Evolutionary conservation across 1,140 invertebrate genomes (phyloP).

Genomic region (Rhynchophorus ferrugineus): DNA sequence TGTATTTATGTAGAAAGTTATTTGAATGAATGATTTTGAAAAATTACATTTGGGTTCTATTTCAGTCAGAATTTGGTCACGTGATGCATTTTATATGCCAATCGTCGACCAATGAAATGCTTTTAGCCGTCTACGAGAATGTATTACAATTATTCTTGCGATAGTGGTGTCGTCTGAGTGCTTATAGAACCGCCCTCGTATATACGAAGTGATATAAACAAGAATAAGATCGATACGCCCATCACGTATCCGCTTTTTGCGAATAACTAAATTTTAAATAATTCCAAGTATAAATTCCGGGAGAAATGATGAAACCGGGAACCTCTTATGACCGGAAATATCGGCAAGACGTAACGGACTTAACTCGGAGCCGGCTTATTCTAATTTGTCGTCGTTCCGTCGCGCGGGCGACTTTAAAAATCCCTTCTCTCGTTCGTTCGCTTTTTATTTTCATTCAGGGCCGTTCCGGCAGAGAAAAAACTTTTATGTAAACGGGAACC

Average conservation of each 20-base stretch:
- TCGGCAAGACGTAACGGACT: background rate
- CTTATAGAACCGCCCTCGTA: no score
- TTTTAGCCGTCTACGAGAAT: no score
- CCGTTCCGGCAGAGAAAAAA: background rate
- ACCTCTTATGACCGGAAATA: background rate
- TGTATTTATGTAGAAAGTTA: no score
- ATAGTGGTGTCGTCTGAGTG: no score
- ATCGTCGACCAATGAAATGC: no score
- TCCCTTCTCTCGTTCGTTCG: background rate
- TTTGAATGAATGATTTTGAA: no score
- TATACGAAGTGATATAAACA: no score
- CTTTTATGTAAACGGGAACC: conserved; percentile 2
- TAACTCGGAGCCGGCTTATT: background rate
- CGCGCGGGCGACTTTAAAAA: no score
- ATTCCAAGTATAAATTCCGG: background rate
- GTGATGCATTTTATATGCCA: no score
- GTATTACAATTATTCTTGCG: no score
- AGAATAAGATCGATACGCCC: background rate
- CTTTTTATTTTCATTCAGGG: background rate
- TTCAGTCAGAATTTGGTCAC: no score
- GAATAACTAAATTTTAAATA: background rate
- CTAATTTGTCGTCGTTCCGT: conserved; percentile 5
- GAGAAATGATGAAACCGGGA: background rate
- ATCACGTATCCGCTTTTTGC: background rate
- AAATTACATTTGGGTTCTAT: no score